Conservation (phyloP, 53 echinoderm and acorn worm genomes). For the Antedon mediterranea region DNA sequence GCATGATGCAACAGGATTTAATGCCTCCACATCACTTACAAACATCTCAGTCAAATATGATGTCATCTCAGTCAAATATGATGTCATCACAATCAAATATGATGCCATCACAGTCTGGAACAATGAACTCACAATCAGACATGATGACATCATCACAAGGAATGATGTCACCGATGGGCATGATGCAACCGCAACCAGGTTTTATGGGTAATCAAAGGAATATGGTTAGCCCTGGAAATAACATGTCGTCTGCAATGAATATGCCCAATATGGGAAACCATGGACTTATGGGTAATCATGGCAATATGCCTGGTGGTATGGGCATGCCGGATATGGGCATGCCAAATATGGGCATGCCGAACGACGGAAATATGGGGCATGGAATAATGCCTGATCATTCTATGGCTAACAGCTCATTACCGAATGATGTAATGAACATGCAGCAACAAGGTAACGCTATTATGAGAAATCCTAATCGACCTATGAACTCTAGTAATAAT, state of each 20-base stretch:
- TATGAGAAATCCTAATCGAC: background rate
- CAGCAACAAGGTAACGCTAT: background rate
- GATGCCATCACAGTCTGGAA: constrained; percentile 38
- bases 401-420: background rate
- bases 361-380: background rate
- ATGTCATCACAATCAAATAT: constrained; percentile 27
- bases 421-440: background rate
- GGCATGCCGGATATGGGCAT: background rate
- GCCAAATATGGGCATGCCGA: background rate
- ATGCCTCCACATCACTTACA: no score
- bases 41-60: constrained; percentile 13
- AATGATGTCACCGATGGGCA: constrained; percentile 46
- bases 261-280: background rate
- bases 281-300: background rate
- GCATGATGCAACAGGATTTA: background rate
- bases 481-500: background rate
- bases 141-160: constrained; percentile 39
- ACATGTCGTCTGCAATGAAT: background rate
- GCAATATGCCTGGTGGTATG: background rate
- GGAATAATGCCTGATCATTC: background rate
- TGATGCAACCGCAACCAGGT: constrained; percentile 37
- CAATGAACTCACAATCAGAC: constrained; percentile 32
- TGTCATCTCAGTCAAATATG: constrained; percentile 30
- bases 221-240: background rate
- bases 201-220: background rate